Evolutionary conservation across 2,113 vertebrate genomes (phyloP).

Genomic region (Rattus rattus): DNA sequence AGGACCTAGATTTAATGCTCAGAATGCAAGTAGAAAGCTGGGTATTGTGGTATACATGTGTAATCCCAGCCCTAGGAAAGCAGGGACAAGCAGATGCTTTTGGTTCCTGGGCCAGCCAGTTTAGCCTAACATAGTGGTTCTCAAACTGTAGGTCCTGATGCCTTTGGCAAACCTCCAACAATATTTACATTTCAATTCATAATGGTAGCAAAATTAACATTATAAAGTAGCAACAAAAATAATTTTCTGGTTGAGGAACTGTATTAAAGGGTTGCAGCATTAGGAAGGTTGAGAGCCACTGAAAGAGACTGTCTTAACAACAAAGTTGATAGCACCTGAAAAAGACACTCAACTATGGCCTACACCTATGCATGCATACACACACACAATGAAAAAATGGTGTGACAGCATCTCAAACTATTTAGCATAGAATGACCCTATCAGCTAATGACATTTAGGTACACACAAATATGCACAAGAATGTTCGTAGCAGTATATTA

Average conservation of each 20-base stretch:
- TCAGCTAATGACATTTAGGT: background rate
- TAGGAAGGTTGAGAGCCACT: background rate
- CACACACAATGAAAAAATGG: background rate
- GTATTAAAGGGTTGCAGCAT: background rate
- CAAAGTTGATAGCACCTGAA: background rate
- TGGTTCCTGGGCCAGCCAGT: background rate
- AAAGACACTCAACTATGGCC: background rate
- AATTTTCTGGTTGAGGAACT: background rate
- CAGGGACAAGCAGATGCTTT: background rate
- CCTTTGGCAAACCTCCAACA: background rate
- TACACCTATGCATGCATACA: background rate
- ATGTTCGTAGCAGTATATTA: background rate
- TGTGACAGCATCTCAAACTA: background rate
- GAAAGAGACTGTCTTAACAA: background rate
- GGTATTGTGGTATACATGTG: too few relatives aligned
- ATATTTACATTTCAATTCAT: background rate
- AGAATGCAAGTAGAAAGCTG: background rate
- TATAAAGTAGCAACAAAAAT: background rate
- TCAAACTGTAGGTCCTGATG: background rate
- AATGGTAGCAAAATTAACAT: background rate
- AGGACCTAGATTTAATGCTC: background rate
- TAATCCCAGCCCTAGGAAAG: background rate
- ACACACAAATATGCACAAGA: background rate
- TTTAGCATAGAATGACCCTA: background rate
- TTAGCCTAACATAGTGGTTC: background rate